Base-by-base conservation (phyloP, 1,140 invertebrate genomes). In the Drosophila mojavensis region DNA sequence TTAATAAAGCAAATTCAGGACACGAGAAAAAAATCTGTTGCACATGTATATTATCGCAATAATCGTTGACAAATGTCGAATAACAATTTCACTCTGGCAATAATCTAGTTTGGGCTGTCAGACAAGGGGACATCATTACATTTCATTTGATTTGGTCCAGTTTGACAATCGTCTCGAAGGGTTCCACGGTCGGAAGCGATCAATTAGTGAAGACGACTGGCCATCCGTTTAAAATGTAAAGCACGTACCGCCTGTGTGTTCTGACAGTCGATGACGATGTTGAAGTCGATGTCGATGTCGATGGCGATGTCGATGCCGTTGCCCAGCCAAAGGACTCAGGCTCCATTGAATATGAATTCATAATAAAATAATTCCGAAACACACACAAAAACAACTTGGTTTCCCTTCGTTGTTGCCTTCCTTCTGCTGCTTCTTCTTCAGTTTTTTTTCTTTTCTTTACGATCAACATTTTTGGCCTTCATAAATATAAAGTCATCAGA, bases 401-500 rank as follows among this genome's bases (percentile, higher is more conserved):
- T 86, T 33, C 30, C 30, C 20, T 83, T 71, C 15, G 43, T 3
- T 47, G n/a, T 17, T 17, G 43, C 20, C 5, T 55, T 26, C 24
- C 50, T 11, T n/a, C 17, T 47, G 11, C 5, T 55, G 47, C 4
- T 28, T 28, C 26, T 28, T 3, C 5, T 5, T 5, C 3, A 5
- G 4, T 30, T 30, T 30, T 53, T 66, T 15, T 41, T 39, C 36
- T 36, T 17, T 33, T 41, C 61, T 69, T 60, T 72, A 53, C 66
- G 84, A 84, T 77, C 84, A 80, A 78, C 83, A 88, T 88, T 88
- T 89, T 88, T 88, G 84, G 80, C 84, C 80, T 88, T 89, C 89
- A 91, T 91, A 91, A 91, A 91, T 91, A 91, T 91, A 79, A 91
- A 91, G 88, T 91, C 89, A 91, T 91, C 88, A 91, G 62, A 84